Evolutionary conservation across 2,888 invertebrate genomes (phyloP).

Genomic region (Ellobium chinense): DNA sequence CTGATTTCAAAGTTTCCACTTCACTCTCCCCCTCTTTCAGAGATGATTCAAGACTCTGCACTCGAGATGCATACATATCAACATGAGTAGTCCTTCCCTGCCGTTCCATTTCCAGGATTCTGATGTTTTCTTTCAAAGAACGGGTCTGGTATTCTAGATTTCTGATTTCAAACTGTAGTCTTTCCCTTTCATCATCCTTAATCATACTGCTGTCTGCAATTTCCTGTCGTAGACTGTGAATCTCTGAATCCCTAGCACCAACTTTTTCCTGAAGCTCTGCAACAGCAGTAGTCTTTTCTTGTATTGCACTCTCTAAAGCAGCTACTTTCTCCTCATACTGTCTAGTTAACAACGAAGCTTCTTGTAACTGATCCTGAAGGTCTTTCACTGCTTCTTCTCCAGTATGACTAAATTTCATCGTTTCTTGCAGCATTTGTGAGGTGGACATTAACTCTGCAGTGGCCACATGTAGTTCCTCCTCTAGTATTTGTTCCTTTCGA

Average conservation of each 20-base stretch:
- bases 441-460: constrained; percentile 38
- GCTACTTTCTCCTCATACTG: constrained; percentile 3
- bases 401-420: constrained; percentile 3
- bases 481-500: constrained; percentile 31
- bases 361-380: constrained; percentile 12
- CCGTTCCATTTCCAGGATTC: constrained; percentile 36
- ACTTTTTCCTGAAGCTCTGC: constrained; percentile 30
- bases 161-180: constrained; percentile 42
- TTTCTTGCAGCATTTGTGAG: constrained; percentile 42
- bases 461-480: constrained; percentile 41
- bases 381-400: constrained; percentile 13
- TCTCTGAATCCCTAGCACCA: background rate
- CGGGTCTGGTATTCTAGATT: constrained; percentile 45
- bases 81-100: constrained; percentile 34
- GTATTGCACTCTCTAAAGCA: background rate
- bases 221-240: background rate
- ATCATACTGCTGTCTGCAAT: background rate
- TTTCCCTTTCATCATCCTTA: constrained; percentile 8
- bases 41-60: constrained; percentile 39
- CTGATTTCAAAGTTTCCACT: constrained; percentile 41
- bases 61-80: constrained; percentile 20
- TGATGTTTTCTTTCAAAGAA: constrained; percentile 40
- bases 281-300: constrained; percentile 7
- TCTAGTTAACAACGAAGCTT: background rate
- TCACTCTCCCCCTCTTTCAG: constrained; percentile 39